A percentile compares a stretch with the other conserved stretches of the same genome.
Conservation (phyloP, 2,797 vertebrate species). For the Halcyon leucocephala region DNA sequence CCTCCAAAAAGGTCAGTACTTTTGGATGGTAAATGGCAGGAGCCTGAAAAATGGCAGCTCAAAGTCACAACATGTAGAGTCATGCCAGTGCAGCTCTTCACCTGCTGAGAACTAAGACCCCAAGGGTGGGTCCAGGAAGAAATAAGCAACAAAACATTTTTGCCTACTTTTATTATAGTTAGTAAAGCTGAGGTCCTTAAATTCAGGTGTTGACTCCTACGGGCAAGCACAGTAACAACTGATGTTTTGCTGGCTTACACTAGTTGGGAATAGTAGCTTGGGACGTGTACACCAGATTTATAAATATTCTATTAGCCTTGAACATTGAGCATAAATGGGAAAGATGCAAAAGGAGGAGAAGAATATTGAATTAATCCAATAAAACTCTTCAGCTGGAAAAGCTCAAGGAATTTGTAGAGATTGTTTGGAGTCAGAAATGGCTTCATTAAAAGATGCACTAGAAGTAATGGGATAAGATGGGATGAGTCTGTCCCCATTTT, state of each 20-base stretch:
- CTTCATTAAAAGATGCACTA: not conserved
- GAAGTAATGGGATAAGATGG: not conserved
- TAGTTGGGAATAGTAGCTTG: not conserved
- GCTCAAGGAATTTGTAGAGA: not conserved
- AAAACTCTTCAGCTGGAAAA: slow-evolving; percentile 24
- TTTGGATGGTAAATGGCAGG: not conserved
- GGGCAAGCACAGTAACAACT: accelerated
- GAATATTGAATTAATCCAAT: not conserved
- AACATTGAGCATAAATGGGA: not conserved
- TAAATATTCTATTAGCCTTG: not conserved
- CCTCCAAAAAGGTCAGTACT: not conserved
- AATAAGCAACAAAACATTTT: not conserved
- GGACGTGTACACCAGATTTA: not conserved
- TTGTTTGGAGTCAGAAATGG: not conserved
- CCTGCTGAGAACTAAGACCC: not conserved
- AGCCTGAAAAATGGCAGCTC: not conserved
- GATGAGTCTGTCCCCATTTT: not conserved
- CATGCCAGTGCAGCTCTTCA: not conserved
- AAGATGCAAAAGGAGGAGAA: not conserved
- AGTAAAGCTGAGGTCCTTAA: not conserved
- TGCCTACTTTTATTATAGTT: not conserved
- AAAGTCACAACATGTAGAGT: accelerated
- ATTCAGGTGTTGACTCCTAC: not conserved
- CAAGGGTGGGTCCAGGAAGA: not conserved
- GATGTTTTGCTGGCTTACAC: not conserved